phyloP scores from a whole-genome alignment of 2,888 invertebrate species.

The Philopedon plagiatum region DNA sequence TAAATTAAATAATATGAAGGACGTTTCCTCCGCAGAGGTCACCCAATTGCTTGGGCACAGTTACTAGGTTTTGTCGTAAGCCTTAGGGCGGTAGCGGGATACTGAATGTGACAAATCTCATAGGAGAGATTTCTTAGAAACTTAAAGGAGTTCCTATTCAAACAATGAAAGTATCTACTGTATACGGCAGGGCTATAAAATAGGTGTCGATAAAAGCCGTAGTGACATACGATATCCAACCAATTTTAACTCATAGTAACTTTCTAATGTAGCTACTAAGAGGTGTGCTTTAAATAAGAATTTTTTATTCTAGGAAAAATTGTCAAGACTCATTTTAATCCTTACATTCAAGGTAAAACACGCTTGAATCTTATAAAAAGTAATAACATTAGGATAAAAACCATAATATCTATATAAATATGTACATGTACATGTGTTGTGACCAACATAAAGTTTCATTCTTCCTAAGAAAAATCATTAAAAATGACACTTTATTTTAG shows the following conservation, averaged over 20 bases:
- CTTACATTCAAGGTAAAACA: too few relatives aligned
- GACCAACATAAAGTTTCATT: too few relatives aligned
- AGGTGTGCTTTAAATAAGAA: neutral
- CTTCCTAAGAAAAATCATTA: too few relatives aligned
- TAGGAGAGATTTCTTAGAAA: conserved; percentile 25
- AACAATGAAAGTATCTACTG: conserved; percentile 30
- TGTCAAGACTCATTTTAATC: too few relatives aligned
- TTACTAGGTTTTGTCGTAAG: neutral
- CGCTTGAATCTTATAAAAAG: too few relatives aligned
- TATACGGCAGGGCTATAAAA: conserved; percentile 23
- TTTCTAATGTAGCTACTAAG: neutral
- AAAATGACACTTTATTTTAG: too few relatives aligned
- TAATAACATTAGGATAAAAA: too few relatives aligned
- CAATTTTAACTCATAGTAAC: neutral
- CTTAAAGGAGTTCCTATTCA: conserved; percentile 30
- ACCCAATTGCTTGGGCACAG: conserved; percentile 24
- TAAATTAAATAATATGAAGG: conserved; percentile 39
- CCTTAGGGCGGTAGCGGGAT: neutral
- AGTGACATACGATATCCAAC: neutral
- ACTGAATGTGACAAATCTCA: conserved; percentile 12
- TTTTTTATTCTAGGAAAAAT: too few relatives aligned
- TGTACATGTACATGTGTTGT: too few relatives aligned
- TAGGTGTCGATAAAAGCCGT: conserved; percentile 9
- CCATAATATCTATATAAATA: too few relatives aligned
- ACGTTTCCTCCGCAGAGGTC: conserved; percentile 36